These are phyloP conservation scores for Eidolon dupreanum DNA, from an alignment of 2,797 vertebrate species.

Conservation along the genomic window DNA sequence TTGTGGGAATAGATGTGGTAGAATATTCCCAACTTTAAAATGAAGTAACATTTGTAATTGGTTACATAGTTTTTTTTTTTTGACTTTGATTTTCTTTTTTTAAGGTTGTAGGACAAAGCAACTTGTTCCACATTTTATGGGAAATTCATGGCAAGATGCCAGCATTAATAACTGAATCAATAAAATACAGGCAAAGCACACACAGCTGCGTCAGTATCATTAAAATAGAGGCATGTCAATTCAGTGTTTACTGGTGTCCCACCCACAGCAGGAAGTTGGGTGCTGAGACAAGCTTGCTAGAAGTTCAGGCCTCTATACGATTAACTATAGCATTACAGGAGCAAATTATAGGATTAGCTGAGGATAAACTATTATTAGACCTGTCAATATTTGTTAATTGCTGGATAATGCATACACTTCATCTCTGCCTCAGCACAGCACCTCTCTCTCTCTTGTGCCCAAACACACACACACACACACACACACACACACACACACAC, in stretches of 20 bases:
- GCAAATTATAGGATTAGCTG: constrained; percentile 67
- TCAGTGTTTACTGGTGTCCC: not conserved
- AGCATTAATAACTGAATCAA: not conserved
- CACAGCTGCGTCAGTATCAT: constrained; percentile 27
- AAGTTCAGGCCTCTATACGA: not conserved
- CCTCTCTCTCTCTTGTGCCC: not conserved
- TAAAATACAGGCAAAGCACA: not conserved
- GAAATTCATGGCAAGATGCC: not conserved
- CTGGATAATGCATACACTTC: constrained; percentile 31
- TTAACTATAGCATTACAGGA: constrained; percentile 37
- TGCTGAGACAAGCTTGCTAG: not conserved
- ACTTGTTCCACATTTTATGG: not conserved
- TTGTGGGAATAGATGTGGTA: not conserved
- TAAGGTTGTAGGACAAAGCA: not conserved
- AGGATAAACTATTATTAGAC: constrained; percentile 71
- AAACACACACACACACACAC: too few relatives aligned
- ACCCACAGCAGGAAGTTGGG: constrained; percentile 1
- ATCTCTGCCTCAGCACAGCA: not conserved
- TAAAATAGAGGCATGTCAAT: constrained; percentile 6
- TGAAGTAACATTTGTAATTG: not conserved
- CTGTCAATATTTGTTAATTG: constrained; percentile 64
- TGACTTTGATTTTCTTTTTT: constrained; percentile 3
- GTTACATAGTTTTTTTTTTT: not conserved
- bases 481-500: too few relatives aligned
- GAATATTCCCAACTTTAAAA: constrained; percentile 46